These are phyloP conservation scores for Gorsachius magnificus DNA, from an alignment of 2,797 vertebrate species.

Conservation along the genomic window DNA sequence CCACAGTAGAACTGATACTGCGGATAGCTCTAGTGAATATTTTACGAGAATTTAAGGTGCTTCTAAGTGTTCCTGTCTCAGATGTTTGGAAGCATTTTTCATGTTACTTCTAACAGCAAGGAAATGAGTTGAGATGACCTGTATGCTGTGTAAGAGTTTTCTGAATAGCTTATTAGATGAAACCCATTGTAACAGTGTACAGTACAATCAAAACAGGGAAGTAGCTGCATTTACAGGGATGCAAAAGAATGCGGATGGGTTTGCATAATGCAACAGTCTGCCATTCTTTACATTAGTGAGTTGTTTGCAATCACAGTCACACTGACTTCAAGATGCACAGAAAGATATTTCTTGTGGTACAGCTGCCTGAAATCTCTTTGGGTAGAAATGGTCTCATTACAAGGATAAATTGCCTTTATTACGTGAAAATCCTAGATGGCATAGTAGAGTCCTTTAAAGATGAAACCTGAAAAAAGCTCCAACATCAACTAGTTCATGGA, in stretches of 20 bases:
- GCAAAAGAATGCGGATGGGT: not conserved
- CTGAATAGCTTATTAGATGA: constrained; percentile 31
- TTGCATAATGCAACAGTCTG: constrained; percentile 58
- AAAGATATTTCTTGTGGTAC: not conserved
- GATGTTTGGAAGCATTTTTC: constrained; percentile 50
- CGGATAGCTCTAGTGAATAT: constrained; percentile 16
- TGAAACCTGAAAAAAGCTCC: not conserved
- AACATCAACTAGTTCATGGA: not conserved
- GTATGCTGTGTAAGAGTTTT: constrained; percentile 21
- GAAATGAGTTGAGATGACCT: not conserved
- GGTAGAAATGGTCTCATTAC: not conserved
- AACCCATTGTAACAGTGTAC: not conserved
- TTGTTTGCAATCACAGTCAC: not conserved
- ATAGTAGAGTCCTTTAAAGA: not conserved
- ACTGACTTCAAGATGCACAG: not conserved
- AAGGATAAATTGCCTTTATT: not conserved
- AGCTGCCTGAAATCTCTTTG: constrained; percentile 7
- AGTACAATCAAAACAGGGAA: not conserved
- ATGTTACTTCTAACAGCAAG: constrained; percentile 40
- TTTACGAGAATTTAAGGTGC: constrained; percentile 11
- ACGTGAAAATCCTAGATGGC: not conserved
- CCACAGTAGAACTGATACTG: not conserved
- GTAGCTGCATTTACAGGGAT: not conserved
- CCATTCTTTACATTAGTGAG: not conserved
- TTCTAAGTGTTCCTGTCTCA: constrained; percentile 7